Evolutionary conservation across 1,140 invertebrate genomes (phyloP).

Genomic region (Akabosia matsudoensis): DNA sequence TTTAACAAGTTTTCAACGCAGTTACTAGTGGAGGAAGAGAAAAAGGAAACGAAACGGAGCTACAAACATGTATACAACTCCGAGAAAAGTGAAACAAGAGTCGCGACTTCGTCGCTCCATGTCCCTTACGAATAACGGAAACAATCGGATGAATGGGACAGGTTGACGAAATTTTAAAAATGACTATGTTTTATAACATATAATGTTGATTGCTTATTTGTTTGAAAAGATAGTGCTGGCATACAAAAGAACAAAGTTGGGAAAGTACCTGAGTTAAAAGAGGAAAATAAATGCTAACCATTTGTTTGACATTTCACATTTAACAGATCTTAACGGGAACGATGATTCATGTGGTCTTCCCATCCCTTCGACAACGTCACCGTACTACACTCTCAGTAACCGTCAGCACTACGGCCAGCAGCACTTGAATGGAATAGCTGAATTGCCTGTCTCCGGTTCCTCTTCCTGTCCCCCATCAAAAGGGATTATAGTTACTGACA

Average conservation of each 20-base stretch:
- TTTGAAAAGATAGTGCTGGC: too few species aligned
- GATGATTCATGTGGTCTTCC: neutral
- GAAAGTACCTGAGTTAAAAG: too few species aligned
- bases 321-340: neutral
- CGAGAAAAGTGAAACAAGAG: conserved; percentile 47
- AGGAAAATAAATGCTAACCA: too few species aligned
- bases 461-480: neutral
- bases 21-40: too few species aligned
- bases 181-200: too few species aligned
- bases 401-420: neutral
- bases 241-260: too few species aligned
- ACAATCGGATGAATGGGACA: conserved; percentile 2
- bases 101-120: conserved; percentile 44
- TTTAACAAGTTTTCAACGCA: too few species aligned
- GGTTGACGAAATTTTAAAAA: neutral
- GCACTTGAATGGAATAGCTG: conserved; percentile 3
- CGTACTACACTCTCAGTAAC: neutral
- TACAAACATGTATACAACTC: conserved; percentile 45
- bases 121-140: conserved; percentile 40
- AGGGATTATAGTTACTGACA: neutral
- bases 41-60: too few species aligned
- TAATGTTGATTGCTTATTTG: too few species aligned
- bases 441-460: conserved; percentile 2
- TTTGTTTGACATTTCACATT: too few species aligned
- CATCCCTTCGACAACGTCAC: neutral